These are phyloP conservation scores for Itoplectis maculator DNA, from an alignment of 2,888 invertebrate species.

Conservation along the genomic window DNA sequence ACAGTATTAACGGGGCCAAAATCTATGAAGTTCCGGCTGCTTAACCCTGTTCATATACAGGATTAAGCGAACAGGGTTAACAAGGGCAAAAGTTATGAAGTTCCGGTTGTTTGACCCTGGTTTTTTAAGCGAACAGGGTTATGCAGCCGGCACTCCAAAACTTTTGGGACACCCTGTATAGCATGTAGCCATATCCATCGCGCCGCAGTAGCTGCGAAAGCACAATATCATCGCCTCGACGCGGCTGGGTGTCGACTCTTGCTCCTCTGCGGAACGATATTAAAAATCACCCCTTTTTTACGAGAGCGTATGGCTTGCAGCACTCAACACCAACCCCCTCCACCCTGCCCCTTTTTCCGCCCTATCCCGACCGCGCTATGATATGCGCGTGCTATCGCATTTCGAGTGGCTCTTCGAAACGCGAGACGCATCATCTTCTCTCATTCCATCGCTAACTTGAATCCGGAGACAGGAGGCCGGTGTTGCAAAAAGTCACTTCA, in stretches of 20 bases:
- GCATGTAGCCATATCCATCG: too few relatives aligned
- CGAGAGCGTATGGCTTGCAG: conserved; percentile 20
- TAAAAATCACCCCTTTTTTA: conserved; percentile 61
- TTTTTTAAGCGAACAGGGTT: too few relatives aligned
- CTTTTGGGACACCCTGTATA: too few relatives aligned
- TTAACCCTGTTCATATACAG: too few relatives aligned
- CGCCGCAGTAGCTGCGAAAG: conserved; percentile 53
- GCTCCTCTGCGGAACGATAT: conserved; percentile 52
- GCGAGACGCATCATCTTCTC: conserved; percentile 27
- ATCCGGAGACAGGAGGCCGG: neutral
- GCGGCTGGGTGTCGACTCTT: conserved; percentile 37
- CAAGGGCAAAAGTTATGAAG: too few relatives aligned
- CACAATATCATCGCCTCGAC: conserved; percentile 61
- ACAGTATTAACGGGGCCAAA: too few relatives aligned
- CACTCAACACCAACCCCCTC: too few relatives aligned
- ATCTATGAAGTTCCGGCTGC: too few relatives aligned
- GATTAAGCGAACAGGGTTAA: too few relatives aligned
- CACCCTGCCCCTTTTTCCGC: conserved; percentile 25
- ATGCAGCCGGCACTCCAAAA: too few relatives aligned
- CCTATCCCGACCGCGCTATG: neutral
- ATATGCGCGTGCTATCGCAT: conserved; percentile 23
- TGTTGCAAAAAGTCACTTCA: neutral
- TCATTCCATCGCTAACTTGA: neutral
- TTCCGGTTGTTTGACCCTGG: too few relatives aligned
- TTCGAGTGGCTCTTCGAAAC: conserved; percentile 52